Conservation (phyloP, 2,797 vertebrate genomes). For the Galagoides demidoff region DNA sequence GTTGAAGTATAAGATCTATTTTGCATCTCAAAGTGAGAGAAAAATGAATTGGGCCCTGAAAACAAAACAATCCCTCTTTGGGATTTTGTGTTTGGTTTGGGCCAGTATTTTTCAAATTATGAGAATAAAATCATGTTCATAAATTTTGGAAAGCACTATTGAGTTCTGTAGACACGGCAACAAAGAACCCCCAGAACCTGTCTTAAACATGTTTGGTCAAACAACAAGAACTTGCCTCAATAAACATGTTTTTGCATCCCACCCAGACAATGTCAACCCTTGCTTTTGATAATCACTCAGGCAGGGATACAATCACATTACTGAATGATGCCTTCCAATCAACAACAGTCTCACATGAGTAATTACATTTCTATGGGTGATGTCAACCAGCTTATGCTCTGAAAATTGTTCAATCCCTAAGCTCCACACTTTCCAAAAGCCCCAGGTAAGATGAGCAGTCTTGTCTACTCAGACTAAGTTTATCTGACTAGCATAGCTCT, state of each 20-base stretch:
- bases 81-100: slow-evolving; percentile 18
- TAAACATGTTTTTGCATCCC: background rate
- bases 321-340: background rate
- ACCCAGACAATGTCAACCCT: background rate
- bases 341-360: background rate
- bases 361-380: background rate
- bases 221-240: background rate
- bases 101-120: slow-evolving; percentile 40
- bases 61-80: background rate
- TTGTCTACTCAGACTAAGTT: background rate
- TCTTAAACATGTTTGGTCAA: background rate
- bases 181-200: background rate
- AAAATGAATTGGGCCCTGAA: slow-evolving; percentile 15
- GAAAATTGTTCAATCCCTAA: background rate
- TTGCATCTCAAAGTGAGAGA: slow-evolving; percentile 24
- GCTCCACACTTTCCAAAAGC: background rate
- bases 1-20: background rate
- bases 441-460: too few relatives aligned
- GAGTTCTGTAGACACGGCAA: background rate
- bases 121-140: slow-evolving; percentile 17
- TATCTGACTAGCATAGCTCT: background rate
- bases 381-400: background rate
- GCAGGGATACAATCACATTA: background rate
- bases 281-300: background rate
- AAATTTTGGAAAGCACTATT: slow-evolving; percentile 13